A percentile compares a stretch with the other conserved stretches of the same genome.
phyloP scores from a whole-genome alignment of 2,113 vertebrate species.

The Semnornis frantzii region DNA sequence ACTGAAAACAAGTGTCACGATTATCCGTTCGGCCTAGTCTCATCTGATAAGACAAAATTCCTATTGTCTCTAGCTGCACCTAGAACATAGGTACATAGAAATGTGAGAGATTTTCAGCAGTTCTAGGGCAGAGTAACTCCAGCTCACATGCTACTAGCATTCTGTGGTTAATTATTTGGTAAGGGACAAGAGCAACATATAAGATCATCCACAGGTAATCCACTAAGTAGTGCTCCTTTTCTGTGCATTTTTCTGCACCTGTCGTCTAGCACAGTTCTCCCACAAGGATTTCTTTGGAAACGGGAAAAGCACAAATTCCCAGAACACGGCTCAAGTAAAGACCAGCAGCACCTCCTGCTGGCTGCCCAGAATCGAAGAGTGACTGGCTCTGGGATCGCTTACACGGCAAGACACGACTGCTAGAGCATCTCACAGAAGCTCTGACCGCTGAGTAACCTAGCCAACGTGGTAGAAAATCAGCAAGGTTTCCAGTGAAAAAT shows the following conservation, averaged over 20 bases:
- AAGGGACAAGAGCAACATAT: neutral
- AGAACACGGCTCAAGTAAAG: no score
- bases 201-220: neutral
- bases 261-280: neutral
- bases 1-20: no score
- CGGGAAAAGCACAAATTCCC: neutral
- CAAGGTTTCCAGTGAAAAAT: neutral
- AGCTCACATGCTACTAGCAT: neutral
- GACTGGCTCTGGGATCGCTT: neutral
- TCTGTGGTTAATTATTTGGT: neutral
- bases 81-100: neutral
- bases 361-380: neutral
- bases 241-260: neutral
- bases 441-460: neutral
- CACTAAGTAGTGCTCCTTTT: neutral
- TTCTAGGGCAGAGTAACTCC: neutral
- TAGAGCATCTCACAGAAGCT: neutral
- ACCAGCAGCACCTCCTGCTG: neutral
- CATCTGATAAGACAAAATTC: neutral
- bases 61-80: neutral
- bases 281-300: neutral
- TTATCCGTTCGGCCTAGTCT: neutral
- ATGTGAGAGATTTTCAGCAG: neutral
- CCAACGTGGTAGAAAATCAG: neutral
- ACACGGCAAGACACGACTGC: neutral